phyloP scores from a whole-genome alignment of 2,797 vertebrate genomes.

The Dendrocincla tyrannina region DNA sequence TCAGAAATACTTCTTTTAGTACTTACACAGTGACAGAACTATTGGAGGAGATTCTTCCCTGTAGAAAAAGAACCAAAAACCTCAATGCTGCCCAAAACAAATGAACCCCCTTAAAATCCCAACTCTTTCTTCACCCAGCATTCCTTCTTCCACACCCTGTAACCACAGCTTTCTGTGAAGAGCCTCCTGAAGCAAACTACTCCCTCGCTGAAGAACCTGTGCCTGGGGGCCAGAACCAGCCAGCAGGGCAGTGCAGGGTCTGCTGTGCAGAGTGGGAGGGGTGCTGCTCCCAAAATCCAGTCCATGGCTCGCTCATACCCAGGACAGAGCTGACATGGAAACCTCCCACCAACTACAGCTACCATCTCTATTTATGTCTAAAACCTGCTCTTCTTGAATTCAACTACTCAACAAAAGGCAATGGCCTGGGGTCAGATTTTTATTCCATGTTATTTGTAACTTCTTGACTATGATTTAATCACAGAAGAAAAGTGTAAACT shows the following conservation, averaged over 20 bases:
- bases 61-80: not conserved
- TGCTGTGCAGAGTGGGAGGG: not conserved
- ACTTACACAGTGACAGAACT: not conserved
- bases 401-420: constrained; percentile 54
- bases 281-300: not conserved
- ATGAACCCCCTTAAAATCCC: not conserved
- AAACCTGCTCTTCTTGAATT: constrained; percentile 60
- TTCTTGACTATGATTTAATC: constrained; percentile 73
- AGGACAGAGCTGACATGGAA: constrained; percentile 5
- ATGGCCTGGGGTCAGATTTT: constrained; percentile 43
- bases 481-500: not conserved
- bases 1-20: constrained; percentile 51
- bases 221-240: constrained; percentile 9
- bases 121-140: not conserved
- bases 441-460: constrained; percentile 38
- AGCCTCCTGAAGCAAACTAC: constrained; percentile 35
- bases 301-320: not conserved
- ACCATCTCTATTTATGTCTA: constrained; percentile 52
- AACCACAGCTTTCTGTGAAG: constrained; percentile 11
- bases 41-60: constrained; percentile 54
- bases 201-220: constrained; percentile 17
- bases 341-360: constrained; percentile 37
- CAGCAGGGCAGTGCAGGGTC: not conserved
- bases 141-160: not conserved
- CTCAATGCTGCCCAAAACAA: not conserved